phyloP scores from a whole-genome alignment of 1,140 invertebrate species.

The Geopemphigus sp. region DNA sequence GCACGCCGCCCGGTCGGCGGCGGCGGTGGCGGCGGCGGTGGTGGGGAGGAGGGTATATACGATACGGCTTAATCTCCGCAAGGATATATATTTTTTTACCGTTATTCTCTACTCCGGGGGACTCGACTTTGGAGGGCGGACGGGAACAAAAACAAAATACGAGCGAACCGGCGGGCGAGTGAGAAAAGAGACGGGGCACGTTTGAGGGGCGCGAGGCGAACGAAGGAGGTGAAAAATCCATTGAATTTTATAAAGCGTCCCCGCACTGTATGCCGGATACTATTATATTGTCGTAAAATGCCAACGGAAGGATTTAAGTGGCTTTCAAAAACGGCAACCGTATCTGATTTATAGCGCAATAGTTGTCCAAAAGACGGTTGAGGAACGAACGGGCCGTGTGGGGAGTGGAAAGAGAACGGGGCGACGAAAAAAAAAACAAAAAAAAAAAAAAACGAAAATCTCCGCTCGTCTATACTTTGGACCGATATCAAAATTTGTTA shows the following conservation, averaged over 20 bases:
- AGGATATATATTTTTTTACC: neutral
- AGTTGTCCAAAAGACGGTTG: constrained; percentile 13
- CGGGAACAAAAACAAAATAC: constrained; percentile 8
- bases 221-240: neutral
- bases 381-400: neutral
- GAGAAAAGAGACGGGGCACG: no score
- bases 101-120: neutral
- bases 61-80: neutral
- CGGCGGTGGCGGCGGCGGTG: no score
- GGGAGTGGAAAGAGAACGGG: neutral
- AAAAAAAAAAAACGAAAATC: constrained; percentile 33
- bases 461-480: constrained; percentile 41
- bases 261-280: neutral
- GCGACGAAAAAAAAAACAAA: no score
- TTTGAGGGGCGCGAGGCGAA: no score
- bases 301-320: constrained; percentile 45
- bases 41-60: no score
- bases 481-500: constrained; percentile 44
- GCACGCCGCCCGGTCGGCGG: neutral
- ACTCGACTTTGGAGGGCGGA: neutral
- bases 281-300: constrained; percentile 47
- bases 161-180: neutral
- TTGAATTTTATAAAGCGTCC: constrained; percentile 29
- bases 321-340: constrained; percentile 33
- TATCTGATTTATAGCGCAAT: constrained; percentile 37